Evolutionary conservation across 2,797 vertebrate genomes (phyloP).

Genomic region (Aphelocoma californica): DNA sequence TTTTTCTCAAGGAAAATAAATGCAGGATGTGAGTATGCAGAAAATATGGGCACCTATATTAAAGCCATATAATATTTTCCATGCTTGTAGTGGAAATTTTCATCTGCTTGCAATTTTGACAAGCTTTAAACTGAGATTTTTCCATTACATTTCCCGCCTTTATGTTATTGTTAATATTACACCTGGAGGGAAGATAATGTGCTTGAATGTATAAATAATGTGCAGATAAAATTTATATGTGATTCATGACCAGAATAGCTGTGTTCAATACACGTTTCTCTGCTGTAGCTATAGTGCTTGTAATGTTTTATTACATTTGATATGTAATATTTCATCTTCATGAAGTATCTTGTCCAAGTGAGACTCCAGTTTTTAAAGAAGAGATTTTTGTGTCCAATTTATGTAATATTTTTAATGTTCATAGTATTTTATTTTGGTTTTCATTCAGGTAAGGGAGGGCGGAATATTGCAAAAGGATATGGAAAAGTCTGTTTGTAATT

Average conservation of each 20-base stretch:
- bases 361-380: not conserved
- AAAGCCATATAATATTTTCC: not conserved
- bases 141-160: not conserved
- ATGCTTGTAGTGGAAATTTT: conserved; percentile 3
- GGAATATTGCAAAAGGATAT: conserved; percentile 47
- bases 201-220: not conserved
- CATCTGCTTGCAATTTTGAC: not conserved
- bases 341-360: not conserved
- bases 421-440: conserved; percentile 19
- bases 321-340: not conserved
- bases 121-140: not conserved
- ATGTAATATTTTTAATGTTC: not conserved
- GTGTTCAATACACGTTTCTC: not conserved
- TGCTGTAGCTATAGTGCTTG: not conserved
- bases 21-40: not conserved
- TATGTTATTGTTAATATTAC: not conserved
- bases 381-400: not conserved
- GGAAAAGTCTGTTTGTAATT: conserved; percentile 61
- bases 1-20: not conserved
- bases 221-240: not conserved
- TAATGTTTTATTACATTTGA: not conserved
- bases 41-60: not conserved
- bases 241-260: not conserved
- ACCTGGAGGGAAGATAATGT: not conserved
- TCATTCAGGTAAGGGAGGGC: conserved; percentile 40